phyloP scores from a whole-genome alignment of 2,797 vertebrate genomes.

The Mustela erminea region DNA sequence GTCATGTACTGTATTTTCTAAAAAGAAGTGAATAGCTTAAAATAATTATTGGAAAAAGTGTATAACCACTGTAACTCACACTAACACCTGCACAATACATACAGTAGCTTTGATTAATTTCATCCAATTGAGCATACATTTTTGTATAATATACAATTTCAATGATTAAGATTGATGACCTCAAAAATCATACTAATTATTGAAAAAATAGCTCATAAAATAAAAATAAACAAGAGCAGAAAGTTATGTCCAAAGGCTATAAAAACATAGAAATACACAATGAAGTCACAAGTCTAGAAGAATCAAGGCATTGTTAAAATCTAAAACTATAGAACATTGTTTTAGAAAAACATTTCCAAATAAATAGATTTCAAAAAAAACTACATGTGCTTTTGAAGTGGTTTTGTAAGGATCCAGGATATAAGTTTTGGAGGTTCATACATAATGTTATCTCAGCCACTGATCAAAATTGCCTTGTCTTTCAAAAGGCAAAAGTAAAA shows the following conservation, averaged over 20 bases:
- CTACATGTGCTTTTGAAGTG: neutral
- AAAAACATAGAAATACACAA: conserved; percentile 17
- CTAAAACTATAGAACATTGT: neutral
- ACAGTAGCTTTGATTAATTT: neutral
- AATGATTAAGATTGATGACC: neutral
- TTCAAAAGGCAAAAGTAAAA: conserved; percentile 65
- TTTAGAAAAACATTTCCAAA: conserved; percentile 9
- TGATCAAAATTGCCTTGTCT: conserved; percentile 48
- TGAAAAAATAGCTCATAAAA: neutral
- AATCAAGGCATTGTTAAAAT: conserved; percentile 10
- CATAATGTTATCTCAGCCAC: neutral
- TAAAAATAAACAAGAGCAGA: neutral
- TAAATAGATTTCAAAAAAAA: conserved; percentile 23
- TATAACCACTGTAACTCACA: neutral
- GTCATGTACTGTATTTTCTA: neutral
- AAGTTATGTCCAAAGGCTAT: neutral
- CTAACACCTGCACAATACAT: neutral
- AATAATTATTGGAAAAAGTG: neutral
- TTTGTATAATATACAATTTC: conserved; percentile 15
- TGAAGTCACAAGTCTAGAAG: neutral
- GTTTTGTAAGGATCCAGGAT: neutral
- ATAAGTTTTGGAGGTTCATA: neutral
- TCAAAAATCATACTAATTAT: neutral
- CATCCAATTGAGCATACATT: neutral
- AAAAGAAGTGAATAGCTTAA: neutral